These are phyloP conservation scores for Bubo blakistoni DNA, from an alignment of 2,113 vertebrate genomes.

Conservation along the genomic window DNA sequence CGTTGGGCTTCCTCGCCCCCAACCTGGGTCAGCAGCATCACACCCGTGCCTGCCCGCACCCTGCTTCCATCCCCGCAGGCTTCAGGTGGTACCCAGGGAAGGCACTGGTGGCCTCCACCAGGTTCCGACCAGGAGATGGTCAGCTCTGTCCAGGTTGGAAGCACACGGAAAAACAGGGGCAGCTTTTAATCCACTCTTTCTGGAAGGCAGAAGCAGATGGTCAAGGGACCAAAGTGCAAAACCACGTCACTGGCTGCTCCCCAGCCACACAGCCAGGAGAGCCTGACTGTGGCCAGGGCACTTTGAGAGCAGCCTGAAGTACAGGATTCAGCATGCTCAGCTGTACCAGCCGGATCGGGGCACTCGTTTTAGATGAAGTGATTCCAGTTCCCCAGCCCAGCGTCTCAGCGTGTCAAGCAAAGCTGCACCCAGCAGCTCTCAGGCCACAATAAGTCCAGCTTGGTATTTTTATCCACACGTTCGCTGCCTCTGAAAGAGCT, in stretches of 20 bases:
- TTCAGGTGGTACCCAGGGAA: not conserved
- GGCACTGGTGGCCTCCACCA: not conserved
- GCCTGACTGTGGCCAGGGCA: not conserved
- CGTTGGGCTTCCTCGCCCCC: rapidly evolving
- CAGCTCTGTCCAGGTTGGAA: not conserved
- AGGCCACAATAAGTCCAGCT: rapidly evolving
- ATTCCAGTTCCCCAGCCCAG: not conserved
- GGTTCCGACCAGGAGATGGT: rapidly evolving
- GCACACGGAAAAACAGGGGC: rapidly evolving
- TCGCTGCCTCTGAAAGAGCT: not conserved
- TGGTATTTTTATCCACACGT: rapidly evolving
- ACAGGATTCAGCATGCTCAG: rapidly evolving
- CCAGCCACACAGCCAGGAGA: not conserved
- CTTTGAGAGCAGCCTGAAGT: rapidly evolving
- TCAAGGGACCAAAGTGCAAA: not conserved
- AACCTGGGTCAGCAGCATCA: not conserved
- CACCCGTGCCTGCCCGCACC: not conserved
- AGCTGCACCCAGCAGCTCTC: not conserved
- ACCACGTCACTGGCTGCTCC: rapidly evolving
- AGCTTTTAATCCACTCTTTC: not conserved
- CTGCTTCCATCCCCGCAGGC: not conserved
- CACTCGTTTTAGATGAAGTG: not conserved
- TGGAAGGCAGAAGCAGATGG: not conserved
- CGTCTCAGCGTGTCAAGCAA: rapidly evolving
- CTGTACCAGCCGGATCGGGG: rapidly evolving